Base-by-base conservation (phyloP, 2,888 invertebrate species). In the Sisyra terminalis region DNA sequence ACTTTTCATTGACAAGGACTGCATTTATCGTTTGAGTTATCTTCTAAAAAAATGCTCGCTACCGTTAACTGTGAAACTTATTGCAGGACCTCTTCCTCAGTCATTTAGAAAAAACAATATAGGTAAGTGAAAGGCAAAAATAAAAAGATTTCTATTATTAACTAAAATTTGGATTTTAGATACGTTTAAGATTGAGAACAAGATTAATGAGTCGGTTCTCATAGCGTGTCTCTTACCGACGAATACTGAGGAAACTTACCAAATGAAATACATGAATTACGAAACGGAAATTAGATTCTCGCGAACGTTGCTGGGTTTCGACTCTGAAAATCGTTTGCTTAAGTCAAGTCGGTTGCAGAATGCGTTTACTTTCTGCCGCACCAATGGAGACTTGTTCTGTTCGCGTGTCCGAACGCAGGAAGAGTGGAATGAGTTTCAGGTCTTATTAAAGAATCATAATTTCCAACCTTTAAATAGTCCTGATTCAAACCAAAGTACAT, bases 361-460 rank as follows among this genome's bases (percentile, higher is more conserved):
- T 58, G 75, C 76, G 52, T 64, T 76, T 54, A 69, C 72, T 50
- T 75, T 70, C 64, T 76, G 76, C 64, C 71, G 73, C 61, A 66
- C 69, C 39, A 71, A 73, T 55, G 71, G 71, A 58, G 72, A 73
- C 63, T 68, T 65, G 60, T 73, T 73, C 72, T 72, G 72, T 60
- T 66, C 71, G 59, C 71, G 72, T 61, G 71, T 72, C 55, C 49
- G 57, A 47, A 43, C 58, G 34, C 55, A 38, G 15, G 6, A 11
- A 8, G 41, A 41, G 11, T 41, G 41, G 41, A 9, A 37, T 8
- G 14, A 2, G 6, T 37, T 15, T 37, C 37, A 37, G 17, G 18
- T 11, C 9, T 10, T 17, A 37, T 17, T 37, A 16, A 16, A 37
- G 7, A 36, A 36, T 11, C 11, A 75, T 45, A 78, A 77, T 53